A percentile compares a stretch with the other conserved stretches of the same genome.
These are phyloP conservation scores for Phalera bucephala DNA, from an alignment of 2,888 invertebrate genomes.

Conservation along the genomic window DNA sequence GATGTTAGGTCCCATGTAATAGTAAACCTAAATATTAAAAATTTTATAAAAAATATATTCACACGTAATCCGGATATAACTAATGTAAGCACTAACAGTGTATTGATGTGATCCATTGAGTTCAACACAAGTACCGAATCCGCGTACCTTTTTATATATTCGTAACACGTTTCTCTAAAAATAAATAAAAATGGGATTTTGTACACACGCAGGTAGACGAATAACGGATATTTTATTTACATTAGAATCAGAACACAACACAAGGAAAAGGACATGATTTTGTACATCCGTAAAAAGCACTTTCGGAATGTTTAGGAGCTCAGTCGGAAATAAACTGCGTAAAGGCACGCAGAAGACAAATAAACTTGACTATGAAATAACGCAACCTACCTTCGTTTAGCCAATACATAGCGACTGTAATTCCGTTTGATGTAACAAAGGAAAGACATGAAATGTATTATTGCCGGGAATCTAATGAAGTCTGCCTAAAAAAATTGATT, in stretches of 20 bases:
- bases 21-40: too few species aligned
- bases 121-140: constrained; percentile 25
- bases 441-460: constrained; percentile 20
- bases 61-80: constrained; percentile 24
- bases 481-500: constrained; percentile 18
- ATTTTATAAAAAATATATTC: too few species aligned
- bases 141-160: constrained; percentile 22
- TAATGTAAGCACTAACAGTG: too few species aligned
- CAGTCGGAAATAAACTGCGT: constrained; percentile 4
- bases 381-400: constrained; percentile 6
- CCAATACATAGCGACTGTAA: constrained; percentile 12
- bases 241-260: neutral
- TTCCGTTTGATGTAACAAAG: constrained; percentile 14
- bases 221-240: constrained; percentile 6
- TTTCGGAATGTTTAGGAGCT: constrained; percentile 3
- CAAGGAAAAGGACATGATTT: neutral
- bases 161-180: constrained; percentile 11
- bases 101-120: constrained; percentile 23
- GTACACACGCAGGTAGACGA: constrained; percentile 2
- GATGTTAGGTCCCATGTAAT: too few species aligned
- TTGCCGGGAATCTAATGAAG: constrained; percentile 17
- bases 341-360: constrained; percentile 13
- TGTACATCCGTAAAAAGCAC: neutral
- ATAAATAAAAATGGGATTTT: constrained; percentile 14
- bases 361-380: constrained; percentile 2